phyloP scores from a whole-genome alignment of 2,888 invertebrate genomes.

The Portevinia maculata region DNA sequence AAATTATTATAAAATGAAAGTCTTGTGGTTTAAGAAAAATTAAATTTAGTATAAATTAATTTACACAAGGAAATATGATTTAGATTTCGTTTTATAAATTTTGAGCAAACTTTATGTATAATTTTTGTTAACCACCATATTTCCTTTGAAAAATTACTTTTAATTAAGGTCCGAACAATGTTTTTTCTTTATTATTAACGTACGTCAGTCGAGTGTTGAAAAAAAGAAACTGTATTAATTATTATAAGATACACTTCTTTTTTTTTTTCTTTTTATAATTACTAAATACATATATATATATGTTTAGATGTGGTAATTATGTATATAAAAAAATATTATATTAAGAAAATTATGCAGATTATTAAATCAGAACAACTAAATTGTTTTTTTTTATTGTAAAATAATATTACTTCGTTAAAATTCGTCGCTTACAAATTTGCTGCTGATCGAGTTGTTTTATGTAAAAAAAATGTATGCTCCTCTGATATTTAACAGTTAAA shows the following conservation, averaged over 20 bases:
- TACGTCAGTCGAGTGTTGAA: slow-evolving; percentile 66
- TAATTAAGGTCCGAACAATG: slow-evolving; percentile 34
- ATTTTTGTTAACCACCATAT: slow-evolving; percentile 23
- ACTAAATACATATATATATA: slow-evolving; percentile 52
- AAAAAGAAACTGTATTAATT: slow-evolving; percentile 35
- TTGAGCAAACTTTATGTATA: slow-evolving; percentile 35
- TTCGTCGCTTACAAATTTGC: slow-evolving; percentile 26
- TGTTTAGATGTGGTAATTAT: slow-evolving; percentile 47
- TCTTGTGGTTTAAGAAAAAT: slow-evolving; percentile 19
- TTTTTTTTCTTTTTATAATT: slow-evolving; percentile 43
- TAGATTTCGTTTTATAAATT: slow-evolving; percentile 29
- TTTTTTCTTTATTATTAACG: slow-evolving; percentile 28
- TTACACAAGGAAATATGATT: slow-evolving; percentile 47
- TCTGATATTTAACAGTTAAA: slow-evolving; percentile 35
- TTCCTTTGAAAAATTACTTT: slow-evolving; percentile 28
- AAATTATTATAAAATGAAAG: slow-evolving; percentile 11
- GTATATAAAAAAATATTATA: slow-evolving; percentile 44
- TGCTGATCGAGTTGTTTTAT: neutral
- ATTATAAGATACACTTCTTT: slow-evolving; percentile 54
- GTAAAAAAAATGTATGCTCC: slow-evolving; percentile 5
- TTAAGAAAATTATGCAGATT: slow-evolving; percentile 44
- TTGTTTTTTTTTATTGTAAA: slow-evolving; percentile 30
- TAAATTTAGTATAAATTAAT: slow-evolving; percentile 35
- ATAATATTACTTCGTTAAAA: slow-evolving; percentile 18
- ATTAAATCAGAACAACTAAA: slow-evolving; percentile 37